Evolutionary conservation across 2,888 invertebrate genomes (phyloP).

Genomic region (Pyrrhia umbra): DNA sequence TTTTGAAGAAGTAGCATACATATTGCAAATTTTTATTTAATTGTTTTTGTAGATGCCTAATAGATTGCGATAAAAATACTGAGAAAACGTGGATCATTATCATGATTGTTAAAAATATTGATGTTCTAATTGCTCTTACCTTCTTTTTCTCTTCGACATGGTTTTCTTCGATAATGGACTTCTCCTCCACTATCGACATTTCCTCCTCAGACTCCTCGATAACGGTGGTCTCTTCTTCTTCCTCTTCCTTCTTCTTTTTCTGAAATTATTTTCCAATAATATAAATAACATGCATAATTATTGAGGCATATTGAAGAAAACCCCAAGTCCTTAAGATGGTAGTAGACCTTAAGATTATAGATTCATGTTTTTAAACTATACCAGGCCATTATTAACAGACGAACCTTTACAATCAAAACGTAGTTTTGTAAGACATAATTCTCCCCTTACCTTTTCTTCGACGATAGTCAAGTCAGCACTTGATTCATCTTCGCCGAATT

Average conservation of each 20-base stretch:
- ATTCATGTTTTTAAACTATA: too few species aligned
- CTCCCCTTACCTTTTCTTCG: conserved; percentile 85
- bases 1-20: too few species aligned
- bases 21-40: too few species aligned
- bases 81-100: too few species aligned
- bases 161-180: conserved; percentile 87
- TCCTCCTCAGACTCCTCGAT: conserved; percentile 88
- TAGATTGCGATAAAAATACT: too few species aligned
- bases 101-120: background rate
- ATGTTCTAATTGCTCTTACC: conserved; percentile 67
- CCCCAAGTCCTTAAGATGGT: too few species aligned
- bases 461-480: conserved; percentile 95
- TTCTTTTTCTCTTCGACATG: conserved; percentile 87
- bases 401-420: too few species aligned
- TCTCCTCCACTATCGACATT: conserved; percentile 86
- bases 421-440: background rate
- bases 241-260: conserved; percentile 89
- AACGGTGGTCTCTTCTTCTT: conserved; percentile 84
- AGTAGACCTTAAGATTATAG: too few species aligned
- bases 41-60: too few species aligned
- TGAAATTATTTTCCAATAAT: conserved; percentile 54
- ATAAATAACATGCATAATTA: background rate
- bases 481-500: conserved; percentile 97
- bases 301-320: too few species aligned
- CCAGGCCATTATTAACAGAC: too few species aligned